Evolutionary conservation across 2,888 invertebrate genomes (phyloP).

Genomic region (Mechanitis messenoides): DNA sequence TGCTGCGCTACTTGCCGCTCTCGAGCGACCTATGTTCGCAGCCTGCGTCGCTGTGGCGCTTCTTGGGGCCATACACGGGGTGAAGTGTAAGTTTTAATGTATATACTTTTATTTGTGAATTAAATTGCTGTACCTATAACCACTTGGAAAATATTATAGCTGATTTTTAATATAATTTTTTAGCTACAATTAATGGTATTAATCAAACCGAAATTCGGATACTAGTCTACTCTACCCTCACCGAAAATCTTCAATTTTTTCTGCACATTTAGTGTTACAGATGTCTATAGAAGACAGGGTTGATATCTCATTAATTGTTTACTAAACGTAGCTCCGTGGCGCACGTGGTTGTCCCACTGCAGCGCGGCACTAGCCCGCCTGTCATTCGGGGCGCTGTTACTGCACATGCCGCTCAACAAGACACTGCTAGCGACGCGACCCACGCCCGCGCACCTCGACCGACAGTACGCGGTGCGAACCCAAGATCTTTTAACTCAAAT

Average conservation of each 20-base stretch:
- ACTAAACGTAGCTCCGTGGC: slow-evolving; percentile 45
- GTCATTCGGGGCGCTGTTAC: slow-evolving; percentile 64
- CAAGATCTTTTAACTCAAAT: neutral
- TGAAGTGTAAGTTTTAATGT: slow-evolving; percentile 46
- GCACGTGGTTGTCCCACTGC: slow-evolving; percentile 47
- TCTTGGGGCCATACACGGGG: slow-evolving; percentile 57
- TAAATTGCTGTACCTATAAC: neutral
- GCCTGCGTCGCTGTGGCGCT: slow-evolving; percentile 48
- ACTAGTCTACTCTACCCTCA: no score
- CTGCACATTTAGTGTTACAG: no score
- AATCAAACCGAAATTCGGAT: no score
- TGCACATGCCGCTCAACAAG: slow-evolving; percentile 68
- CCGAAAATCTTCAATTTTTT: no score
- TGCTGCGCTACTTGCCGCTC: slow-evolving; percentile 55
- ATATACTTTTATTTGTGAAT: neutral
- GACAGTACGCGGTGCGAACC: slow-evolving; percentile 34
- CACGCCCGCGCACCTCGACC: slow-evolving; percentile 48
- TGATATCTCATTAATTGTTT: no score
- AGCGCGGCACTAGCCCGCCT: slow-evolving; percentile 59
- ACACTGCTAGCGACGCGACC: slow-evolving; percentile 50
- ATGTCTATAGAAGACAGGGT: no score
- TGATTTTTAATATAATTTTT: no score
- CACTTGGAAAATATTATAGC: no score
- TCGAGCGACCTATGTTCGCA: slow-evolving; percentile 60
- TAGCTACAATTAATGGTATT: no score